Evolutionary conservation across 2,113 vertebrate species (phyloP), one percentile per base, ranked within the genome.

Genomic region (Grammomys surdaster): DNA sequence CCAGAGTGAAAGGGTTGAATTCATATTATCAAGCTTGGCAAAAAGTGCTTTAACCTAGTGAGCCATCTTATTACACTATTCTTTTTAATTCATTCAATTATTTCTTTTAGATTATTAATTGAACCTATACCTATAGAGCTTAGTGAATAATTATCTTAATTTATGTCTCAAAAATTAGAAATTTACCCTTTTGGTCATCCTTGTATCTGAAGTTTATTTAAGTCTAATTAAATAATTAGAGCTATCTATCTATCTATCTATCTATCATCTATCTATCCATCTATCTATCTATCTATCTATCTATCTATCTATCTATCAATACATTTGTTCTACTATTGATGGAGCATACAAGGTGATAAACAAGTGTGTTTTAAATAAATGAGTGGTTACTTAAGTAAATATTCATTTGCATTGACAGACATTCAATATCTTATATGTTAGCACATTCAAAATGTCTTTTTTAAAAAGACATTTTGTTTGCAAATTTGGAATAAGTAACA

Each of bases 161-260:
- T 92, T 73, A 78, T 54, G 88, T n/a, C 72, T 72, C 31, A 11
- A 95, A 26, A 90, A 95, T 11, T 95, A 26, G 22, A 60, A 80
- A n/a, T 88, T 85, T 40, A 76, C 10, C 7, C 10, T 56, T 26
- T 51, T n/a, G 92, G 24, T 87, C 13, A 84, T 51, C n/a, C 63
- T 48, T 40, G 3, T 76, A 81, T 36, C 51, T 88, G 81, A 78
- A 95, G 48, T 12, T 78, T 70, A 54, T 60, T 20, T 81, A 65
- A 48, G 4, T 88, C 46, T 92, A 88, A 90, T 69, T 78, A 51
- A 13, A 56, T 46, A 80, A 13, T 1, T 31, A 33, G 56, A 51
- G 36, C 3, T 76, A 89, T 67, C 88, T 96, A 54, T 40, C 40
- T 40, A 40, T 40, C 40, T 40, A 40, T 40, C 40, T 40, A 40